Conservation (phyloP, 2,797 vertebrate species). For the Nannoperca obscura region DNA sequence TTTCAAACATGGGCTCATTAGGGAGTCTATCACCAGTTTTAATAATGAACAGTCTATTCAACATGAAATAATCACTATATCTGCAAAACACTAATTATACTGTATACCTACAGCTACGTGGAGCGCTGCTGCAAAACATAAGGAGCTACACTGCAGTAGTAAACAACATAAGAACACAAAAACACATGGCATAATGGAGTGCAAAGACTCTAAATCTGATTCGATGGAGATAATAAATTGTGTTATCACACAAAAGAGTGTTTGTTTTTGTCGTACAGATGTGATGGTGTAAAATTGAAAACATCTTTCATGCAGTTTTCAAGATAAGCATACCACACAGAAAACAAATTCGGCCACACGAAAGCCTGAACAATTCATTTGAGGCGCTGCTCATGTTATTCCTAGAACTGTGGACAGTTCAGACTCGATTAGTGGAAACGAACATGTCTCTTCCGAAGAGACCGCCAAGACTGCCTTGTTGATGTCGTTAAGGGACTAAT, state of each 20-base stretch:
- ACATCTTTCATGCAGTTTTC: slow-evolving; percentile 26
- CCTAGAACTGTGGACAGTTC: slow-evolving; percentile 20
- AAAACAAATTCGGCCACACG: not conserved
- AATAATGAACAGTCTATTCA: slow-evolving; percentile 42
- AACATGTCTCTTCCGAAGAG: slow-evolving; percentile 35
- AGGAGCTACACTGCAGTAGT: slow-evolving; percentile 27
- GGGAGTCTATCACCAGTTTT: slow-evolving; percentile 32
- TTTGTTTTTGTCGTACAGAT: slow-evolving; percentile 25
- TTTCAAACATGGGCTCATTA: slow-evolving; percentile 54
- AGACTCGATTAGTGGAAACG: slow-evolving; percentile 39
- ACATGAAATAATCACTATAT: slow-evolving; percentile 44
- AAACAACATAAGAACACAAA: slow-evolving; percentile 32
- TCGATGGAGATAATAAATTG: slow-evolving; percentile 34
- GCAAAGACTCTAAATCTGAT: slow-evolving; percentile 23
- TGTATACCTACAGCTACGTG: slow-evolving; percentile 26
- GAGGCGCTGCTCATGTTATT: slow-evolving; percentile 4
- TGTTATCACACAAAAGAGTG: slow-evolving; percentile 22
- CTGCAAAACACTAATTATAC: slow-evolving; percentile 47
- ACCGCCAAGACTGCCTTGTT: slow-evolving; percentile 41
- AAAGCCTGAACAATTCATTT: slow-evolving; percentile 8
- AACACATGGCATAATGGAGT: slow-evolving; percentile 9
- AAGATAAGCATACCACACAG: not conserved
- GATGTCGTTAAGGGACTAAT: slow-evolving; percentile 46
- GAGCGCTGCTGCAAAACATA: slow-evolving; percentile 21
- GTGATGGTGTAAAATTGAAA: slow-evolving; percentile 32